phyloP scores from a whole-genome alignment of 2,888 invertebrate species.

The Drosophila multiciliata region DNA sequence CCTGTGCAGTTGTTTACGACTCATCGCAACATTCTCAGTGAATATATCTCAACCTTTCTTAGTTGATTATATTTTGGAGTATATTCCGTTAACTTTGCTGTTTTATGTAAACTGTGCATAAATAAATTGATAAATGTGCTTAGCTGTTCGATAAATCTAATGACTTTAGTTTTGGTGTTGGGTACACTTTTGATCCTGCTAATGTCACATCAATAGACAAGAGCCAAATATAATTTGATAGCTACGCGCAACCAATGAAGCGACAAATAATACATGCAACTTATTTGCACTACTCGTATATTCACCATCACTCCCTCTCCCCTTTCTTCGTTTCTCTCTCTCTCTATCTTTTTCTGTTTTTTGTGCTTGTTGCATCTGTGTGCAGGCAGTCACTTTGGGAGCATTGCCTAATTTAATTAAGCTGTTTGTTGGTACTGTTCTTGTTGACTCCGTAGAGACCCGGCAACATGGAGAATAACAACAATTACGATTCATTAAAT shows the following conservation, averaged over 20 bases:
- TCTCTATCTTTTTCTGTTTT: neutral
- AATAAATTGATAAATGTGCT: conserved; percentile 8
- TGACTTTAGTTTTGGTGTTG: conserved; percentile 37
- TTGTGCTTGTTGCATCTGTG: neutral
- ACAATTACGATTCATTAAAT: conserved; percentile 79
- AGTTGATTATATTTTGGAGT: neutral
- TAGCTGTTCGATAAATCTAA: conserved; percentile 38
- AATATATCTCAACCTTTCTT: neutral
- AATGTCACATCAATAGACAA: conserved; percentile 59
- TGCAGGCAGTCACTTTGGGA: conserved; percentile 37
- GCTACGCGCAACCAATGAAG: conserved; percentile 50
- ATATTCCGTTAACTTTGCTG: neutral
- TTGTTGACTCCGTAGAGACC: conserved; percentile 41
- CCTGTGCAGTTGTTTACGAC: no score
- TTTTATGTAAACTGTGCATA: conserved; percentile 4
- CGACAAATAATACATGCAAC: conserved; percentile 56
- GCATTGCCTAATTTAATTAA: conserved; percentile 65
- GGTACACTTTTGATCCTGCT: conserved; percentile 25
- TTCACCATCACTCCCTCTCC: neutral
- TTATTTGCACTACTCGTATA: conserved; percentile 9
- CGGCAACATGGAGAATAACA: conserved; percentile 50
- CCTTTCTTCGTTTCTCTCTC: neutral
- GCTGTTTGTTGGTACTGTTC: conserved; percentile 32
- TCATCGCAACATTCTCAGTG: neutral
- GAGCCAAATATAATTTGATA: conserved; percentile 38